Evolutionary conservation across 53 echinoderm and acorn worm genomes (phyloP).

Genomic region (Stichopus horrens): DNA sequence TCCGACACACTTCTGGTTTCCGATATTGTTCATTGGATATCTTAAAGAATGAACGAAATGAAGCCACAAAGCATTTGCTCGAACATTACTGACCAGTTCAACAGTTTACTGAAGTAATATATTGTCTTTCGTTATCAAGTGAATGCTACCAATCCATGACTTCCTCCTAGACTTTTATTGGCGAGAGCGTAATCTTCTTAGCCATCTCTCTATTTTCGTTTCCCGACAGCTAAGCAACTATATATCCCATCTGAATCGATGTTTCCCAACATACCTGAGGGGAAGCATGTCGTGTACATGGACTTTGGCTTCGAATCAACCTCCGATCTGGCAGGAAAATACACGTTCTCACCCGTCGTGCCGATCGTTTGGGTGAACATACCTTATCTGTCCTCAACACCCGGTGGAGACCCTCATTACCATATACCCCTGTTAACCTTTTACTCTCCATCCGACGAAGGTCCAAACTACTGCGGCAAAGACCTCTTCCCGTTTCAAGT

Average conservation of each 20-base stretch:
- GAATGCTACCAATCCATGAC: too few relatives aligned
- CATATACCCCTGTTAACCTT: not conserved
- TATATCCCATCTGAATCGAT: not conserved
- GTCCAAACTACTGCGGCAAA: not conserved
- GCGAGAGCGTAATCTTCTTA: too few relatives aligned
- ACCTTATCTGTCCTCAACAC: not conserved
- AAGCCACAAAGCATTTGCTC: too few relatives aligned
- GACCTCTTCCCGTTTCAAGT: not conserved
- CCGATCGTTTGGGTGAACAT: not conserved
- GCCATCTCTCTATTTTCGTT: too few relatives aligned
- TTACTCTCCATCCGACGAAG: not conserved
- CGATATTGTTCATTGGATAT: too few relatives aligned
- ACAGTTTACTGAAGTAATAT: too few relatives aligned
- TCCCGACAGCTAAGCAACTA: not conserved
- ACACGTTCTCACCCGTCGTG: not conserved
- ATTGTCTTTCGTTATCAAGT: too few relatives aligned
- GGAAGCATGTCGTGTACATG: not conserved
- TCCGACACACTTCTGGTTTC: too few relatives aligned
- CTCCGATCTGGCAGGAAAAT: not conserved
- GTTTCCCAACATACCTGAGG: not conserved
- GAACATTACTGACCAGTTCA: too few relatives aligned
- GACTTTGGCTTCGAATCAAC: not conserved
- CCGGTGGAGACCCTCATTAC: not conserved
- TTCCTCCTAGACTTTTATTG: too few relatives aligned
- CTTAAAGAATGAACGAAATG: too few relatives aligned